Conservation (phyloP, 92 coral and sea anemone genomes). For the Blastomussa wellsi region DNA sequence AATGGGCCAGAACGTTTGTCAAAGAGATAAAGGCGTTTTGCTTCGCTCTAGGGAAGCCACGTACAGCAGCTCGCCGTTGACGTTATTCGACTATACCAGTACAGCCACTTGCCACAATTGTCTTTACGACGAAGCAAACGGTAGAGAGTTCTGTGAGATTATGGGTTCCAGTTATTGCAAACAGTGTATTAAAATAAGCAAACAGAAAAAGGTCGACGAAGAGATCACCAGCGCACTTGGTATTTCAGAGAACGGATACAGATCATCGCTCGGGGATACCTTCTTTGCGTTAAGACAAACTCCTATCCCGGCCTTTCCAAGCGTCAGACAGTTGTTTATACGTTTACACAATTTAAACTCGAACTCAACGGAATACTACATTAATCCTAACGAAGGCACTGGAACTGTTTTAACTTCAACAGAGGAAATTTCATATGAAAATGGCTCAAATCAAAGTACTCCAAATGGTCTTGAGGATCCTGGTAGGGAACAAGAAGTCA, state of each 20-base stretch:
- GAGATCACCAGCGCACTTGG: background rate
- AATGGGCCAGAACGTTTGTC: background rate
- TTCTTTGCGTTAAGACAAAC: background rate
- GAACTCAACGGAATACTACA: constrained; percentile 4
- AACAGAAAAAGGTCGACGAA: background rate
- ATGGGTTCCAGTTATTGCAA: constrained; percentile 25
- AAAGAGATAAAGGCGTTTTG: background rate
- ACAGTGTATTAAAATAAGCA: constrained; percentile 2
- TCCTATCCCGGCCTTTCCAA: background rate
- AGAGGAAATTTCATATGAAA: background rate
- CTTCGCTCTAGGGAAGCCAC: background rate
- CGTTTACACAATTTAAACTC: constrained; percentile 33
- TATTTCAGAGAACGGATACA: background rate
- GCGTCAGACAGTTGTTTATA: constrained; percentile 1
- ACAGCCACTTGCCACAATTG: constrained; percentile 9
- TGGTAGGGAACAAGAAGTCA: background rate
- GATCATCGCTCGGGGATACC: background rate
- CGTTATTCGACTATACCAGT: background rate
- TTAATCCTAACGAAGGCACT: constrained; percentile 1
- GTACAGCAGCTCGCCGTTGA: background rate
- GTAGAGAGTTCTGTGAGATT: constrained; percentile 33
- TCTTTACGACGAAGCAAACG: background rate
- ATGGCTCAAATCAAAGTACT: background rate
- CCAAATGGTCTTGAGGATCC: background rate
- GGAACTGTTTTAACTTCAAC: background rate